Base-by-base conservation (phyloP, 1,140 invertebrate species). In the Lepidostoma basale region DNA sequence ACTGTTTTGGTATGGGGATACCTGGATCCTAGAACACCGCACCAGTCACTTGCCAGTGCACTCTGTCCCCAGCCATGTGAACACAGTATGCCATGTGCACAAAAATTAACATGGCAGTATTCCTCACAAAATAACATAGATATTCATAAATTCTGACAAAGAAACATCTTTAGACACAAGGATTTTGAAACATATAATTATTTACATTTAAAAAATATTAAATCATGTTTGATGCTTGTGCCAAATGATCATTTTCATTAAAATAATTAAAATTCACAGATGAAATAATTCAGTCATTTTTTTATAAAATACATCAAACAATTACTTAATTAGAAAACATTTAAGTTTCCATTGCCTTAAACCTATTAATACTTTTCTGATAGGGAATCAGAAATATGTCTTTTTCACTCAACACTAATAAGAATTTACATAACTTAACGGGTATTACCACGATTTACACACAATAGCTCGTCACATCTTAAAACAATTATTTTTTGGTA, bases 251-350 rank as follows among this genome's bases (percentile, higher is more conserved):
- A n/a, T n/a, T 33, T 36, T 56, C 23, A 36, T 30, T 33, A 33
- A 56, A 30, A 56, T 20, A 56, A 56, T 36, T 22, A 56, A 33
- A 18, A 20, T 56, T 56, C 30, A 56, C 28, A 56, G 30, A 56
- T 56, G 14, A 56, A 56, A 56, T 33, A 56, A 56, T 56, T 56
- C 52, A 56, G 52, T 56, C 52, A 56, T 56, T 56, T 56, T 56
- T 56, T 56, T 23, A 49, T 49, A 56, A 28, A n/a, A 56, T 56
- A 56, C 52, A 56, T 33, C 52, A 18, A 56, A 56, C 52, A 56
- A 56, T 56, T 33, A 33, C 28, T 33, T 36, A 36, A 56, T 18
- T 20, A 36, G 52, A 56, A 56, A 56, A 56, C 52, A 56, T 56
- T 56, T 22, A 10, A 22, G 18, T 39, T 39, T 33, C 10, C 44